Conservation (phyloP, 2,113 vertebrate species). For the Hirundichthys speculiger region DNA sequence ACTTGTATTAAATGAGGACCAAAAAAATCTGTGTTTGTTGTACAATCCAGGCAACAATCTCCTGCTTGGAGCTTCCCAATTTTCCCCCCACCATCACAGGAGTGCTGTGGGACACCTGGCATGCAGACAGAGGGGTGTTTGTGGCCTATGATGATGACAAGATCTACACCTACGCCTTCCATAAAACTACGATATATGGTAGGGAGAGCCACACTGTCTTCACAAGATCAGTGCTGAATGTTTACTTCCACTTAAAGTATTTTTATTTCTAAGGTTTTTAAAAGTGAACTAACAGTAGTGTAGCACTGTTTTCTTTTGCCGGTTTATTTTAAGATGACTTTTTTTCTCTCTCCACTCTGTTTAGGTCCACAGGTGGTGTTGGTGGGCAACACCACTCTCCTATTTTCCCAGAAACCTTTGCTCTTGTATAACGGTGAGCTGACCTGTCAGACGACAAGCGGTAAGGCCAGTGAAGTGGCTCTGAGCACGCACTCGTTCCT, state of each 20-base stretch:
- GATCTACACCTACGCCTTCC: conserved; percentile 91
- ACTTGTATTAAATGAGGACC: not conserved
- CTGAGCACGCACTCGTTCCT: conserved; percentile 92
- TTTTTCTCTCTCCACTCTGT: not conserved
- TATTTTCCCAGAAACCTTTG: conserved; percentile 93
- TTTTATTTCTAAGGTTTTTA: too few species aligned
- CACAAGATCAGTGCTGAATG: too few species aligned
- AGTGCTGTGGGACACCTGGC: conserved; percentile 96
- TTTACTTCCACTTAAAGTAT: too few species aligned
- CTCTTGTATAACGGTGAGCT: conserved; percentile 93
- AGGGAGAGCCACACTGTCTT: conserved; percentile 30
- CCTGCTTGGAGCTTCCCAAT: conserved; percentile 89
- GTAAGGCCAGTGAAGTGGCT: conserved; percentile 86
- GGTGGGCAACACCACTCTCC: conserved; percentile 88
- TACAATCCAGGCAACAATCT: conserved; percentile 82
- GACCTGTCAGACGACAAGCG: conserved; percentile 94
- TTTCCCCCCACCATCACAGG: conserved; percentile 94
- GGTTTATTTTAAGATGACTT: too few species aligned
- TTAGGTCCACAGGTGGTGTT: conserved; percentile 89
- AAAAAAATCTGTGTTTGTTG: conserved; percentile 27
- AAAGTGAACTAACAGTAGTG: too few species aligned
- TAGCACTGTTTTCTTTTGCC: too few species aligned
- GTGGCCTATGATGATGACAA: conserved; percentile 94
- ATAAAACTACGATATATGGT: conserved; percentile 95
- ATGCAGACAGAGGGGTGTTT: conserved; percentile 90